Evolutionary conservation across 2,888 invertebrate genomes (phyloP), one percentile per base, ranked within the genome.

Genomic region (Ectemnius cavifrons): DNA sequence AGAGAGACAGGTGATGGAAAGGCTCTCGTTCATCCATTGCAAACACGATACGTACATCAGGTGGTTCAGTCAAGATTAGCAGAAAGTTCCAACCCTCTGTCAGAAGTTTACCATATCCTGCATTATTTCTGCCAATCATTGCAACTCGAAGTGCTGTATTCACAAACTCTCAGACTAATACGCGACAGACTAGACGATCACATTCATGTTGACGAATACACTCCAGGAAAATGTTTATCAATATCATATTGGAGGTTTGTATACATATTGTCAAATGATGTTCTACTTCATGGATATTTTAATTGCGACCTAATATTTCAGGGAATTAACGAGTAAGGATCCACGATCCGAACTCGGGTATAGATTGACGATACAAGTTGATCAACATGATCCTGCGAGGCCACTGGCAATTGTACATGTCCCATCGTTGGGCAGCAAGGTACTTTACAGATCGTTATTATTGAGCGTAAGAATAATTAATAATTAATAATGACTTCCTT

Each of bases 1-100:
- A 96, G 96, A 91, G 99, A 99, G 92, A 98, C 98, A 67, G 98
- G 98, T 87, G 98, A 98, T 93, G 99, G 99, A 14, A 98, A 98
- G 91, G 94, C 97, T 0, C 92, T 99, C 70, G 99, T 99, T 2
- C 99, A 99, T 92, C 95, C 96, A 4, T 93, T 98, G 8, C 99
- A 99, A 93, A 94, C 97, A 20, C 95, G 97, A 88, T 98, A 97
- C 92, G 95, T 99, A 67, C 98, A 99, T 86, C 97, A 98, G 86
- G 93, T 99, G 37, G 95, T 98, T 1, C 99, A 99, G 92, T 95
- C 97, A 0, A 94, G 98, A 46, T 92, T 98, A 8, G 95, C 96
- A 13, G 96, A 97, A 86, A 95, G 95, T 89, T 93, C 94, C 0
- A 94, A 94, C 86, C 96, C 97, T 2, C 91, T 97, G 16, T 94